Evolutionary conservation across 2,113 vertebrate species (phyloP).

Genomic region (Gymnogyps californianus): DNA sequence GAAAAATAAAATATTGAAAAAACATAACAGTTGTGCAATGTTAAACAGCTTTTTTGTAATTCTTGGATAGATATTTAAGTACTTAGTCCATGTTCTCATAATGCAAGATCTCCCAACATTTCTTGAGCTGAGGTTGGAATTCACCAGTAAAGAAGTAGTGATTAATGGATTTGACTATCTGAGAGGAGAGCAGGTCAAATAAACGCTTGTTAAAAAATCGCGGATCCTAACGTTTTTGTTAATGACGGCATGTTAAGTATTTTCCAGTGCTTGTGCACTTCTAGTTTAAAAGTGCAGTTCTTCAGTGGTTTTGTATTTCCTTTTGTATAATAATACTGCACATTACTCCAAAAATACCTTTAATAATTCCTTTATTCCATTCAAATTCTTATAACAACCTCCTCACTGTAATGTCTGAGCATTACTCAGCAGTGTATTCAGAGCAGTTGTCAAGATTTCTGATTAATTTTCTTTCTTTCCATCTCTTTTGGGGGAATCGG

Average conservation of each 20-base stretch:
- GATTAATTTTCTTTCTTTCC: neutral
- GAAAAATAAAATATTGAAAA: neutral
- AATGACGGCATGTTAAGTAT: neutral
- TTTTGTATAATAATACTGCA: neutral
- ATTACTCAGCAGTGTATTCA: neutral
- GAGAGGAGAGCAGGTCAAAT: neutral
- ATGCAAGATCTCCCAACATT: neutral
- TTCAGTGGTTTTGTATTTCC: neutral
- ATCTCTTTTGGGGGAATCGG: rapidly evolving
- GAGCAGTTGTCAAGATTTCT: neutral
- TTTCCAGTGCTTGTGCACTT: neutral
- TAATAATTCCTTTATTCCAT: neutral
- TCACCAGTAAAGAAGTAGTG: neutral
- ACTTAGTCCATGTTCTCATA: neutral
- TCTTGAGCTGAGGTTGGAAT: neutral
- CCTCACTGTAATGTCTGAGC: neutral
- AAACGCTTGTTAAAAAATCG: neutral
- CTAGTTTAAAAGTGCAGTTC: neutral
- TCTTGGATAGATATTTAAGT: neutral
- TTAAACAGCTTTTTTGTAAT: neutral
- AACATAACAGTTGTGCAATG: neutral
- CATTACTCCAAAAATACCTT: neutral
- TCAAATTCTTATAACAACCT: neutral
- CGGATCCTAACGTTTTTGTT: neutral
- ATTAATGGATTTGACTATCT: neutral